Base-by-base conservation (phyloP, 2,797 vertebrate species). In the Danionella dracula region DNA sequence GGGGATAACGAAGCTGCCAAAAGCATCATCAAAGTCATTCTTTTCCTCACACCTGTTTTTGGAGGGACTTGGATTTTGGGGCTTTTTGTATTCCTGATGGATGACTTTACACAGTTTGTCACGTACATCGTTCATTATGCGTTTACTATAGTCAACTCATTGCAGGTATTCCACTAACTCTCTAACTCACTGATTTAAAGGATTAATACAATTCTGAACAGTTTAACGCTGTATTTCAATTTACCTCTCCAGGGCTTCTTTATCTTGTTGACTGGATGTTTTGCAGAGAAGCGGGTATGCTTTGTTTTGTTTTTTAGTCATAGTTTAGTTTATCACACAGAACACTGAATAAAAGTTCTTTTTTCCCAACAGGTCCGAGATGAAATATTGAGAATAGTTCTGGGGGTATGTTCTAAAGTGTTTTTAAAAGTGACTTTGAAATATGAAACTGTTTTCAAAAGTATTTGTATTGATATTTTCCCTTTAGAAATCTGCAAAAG, bases 21-120 rank as follows among this genome's bases (percentile, higher is more conserved):
- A 67, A 85, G 86, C 50, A 88, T 93, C 61, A 53, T 93, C 10
- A 93, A 90, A 77, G 90, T 88, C 9, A 73, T 93, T 1, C 9
- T 90, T 19, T 78, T 91, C 45, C 79, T 93, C 4, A 90, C 89
- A 0, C 91, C 91, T 0, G 62, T 91, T 16, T 93, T 93, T 69
- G 91, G 91, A 72, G 68, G 90, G 1, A 92, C 91, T 1, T 93
- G 91, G 91, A 15, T 79, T 12, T 32, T 90, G 19, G 91, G 90
- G 40, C 83, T 89, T 32, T 62, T 82, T 23, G 31, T 76, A 40
- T 53, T 85, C 5, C 35, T 80, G 0, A 0, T 84, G 46, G 46
- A 75, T 1, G 9, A 66, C 0, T 0, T 1, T 0, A 0, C 0
- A 0, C 0, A n/a, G 5, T 0, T 46, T 5, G 0, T 66, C 3